These are phyloP conservation scores for Actinemys pallida DNA, from an alignment of 2,113 vertebrate species.

Conservation along the genomic window DNA sequence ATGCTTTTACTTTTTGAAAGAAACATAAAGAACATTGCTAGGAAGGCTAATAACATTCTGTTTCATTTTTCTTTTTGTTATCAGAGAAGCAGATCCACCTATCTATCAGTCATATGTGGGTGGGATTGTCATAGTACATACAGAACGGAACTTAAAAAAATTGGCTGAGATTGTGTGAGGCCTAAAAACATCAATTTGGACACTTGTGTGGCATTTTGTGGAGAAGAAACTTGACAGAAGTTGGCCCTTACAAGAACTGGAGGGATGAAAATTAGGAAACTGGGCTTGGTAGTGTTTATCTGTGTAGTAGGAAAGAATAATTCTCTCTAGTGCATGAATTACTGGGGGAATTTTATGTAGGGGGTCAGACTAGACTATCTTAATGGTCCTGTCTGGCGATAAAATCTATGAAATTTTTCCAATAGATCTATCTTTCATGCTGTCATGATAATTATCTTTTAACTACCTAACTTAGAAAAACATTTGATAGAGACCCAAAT, in stretches of 20 bases:
- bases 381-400: slow-evolving; percentile 14
- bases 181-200: slow-evolving; percentile 38
- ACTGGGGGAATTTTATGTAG: slow-evolving; percentile 21
- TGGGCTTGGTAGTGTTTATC: not conserved
- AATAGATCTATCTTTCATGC: not conserved
- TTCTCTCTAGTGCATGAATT: slow-evolving; percentile 4
- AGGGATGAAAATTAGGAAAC: slow-evolving; percentile 37
- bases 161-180: not conserved
- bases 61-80: slow-evolving; percentile 34
- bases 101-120: not conserved
- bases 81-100: not conserved
- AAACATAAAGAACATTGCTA: not conserved
- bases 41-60: not conserved
- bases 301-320: not conserved
- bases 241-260: slow-evolving; percentile 6
- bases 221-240: not conserved
- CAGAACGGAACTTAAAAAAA: not conserved
- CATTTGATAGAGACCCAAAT: not conserved
- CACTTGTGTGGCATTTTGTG: not conserved
- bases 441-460: slow-evolving; percentile 18
- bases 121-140: not conserved
- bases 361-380: slow-evolving; percentile 44
- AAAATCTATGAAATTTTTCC: not conserved
- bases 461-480: slow-evolving; percentile 2
- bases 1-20: not conserved